Percentiles rank a stretch among this genome's conserved stretches.
Conservation (phyloP, 2,888 invertebrate species). For the Acleris literana region DNA sequence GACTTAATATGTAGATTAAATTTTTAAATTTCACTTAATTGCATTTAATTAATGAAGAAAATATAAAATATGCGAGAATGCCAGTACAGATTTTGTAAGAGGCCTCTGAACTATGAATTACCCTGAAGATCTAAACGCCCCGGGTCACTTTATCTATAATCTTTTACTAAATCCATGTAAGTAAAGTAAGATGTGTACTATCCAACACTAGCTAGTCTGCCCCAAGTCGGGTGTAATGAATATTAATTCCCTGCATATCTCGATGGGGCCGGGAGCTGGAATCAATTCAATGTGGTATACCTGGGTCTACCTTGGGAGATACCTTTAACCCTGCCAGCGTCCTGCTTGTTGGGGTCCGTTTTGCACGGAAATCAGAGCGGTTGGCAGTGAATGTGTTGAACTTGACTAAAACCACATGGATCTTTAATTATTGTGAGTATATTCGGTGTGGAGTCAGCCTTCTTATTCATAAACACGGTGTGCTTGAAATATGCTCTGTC, state of each 20-base stretch:
- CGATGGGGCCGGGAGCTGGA: constrained; percentile 21
- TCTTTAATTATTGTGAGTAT: constrained; percentile 11
- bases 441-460: background rate
- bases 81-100: too few relatives aligned
- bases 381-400: background rate
- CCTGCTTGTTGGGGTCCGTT: too few relatives aligned
- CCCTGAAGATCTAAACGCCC: too few relatives aligned
- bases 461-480: too few relatives aligned
- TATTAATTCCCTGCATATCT: constrained; percentile 36
- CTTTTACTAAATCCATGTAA: background rate
- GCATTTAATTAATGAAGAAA: too few relatives aligned
- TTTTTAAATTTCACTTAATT: too few relatives aligned
- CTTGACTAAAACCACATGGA: background rate
- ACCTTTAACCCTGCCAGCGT: background rate
- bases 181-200: constrained; percentile 8
- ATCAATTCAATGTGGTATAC: constrained; percentile 23
- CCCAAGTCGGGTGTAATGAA: constrained; percentile 25
- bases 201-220: constrained; percentile 18
- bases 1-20: too few relatives aligned
- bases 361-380: too few relatives aligned
- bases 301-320: constrained; percentile 1
- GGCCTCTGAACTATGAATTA: too few relatives aligned
- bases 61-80: too few relatives aligned
- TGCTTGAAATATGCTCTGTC: too few relatives aligned
- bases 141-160: too few relatives aligned